Percentiles rank a stretch among this genome's conserved stretches.
Evolutionary conservation across 2,888 invertebrate genomes (phyloP).

Genomic region (Imbricaverruca yamaguchii): DNA sequence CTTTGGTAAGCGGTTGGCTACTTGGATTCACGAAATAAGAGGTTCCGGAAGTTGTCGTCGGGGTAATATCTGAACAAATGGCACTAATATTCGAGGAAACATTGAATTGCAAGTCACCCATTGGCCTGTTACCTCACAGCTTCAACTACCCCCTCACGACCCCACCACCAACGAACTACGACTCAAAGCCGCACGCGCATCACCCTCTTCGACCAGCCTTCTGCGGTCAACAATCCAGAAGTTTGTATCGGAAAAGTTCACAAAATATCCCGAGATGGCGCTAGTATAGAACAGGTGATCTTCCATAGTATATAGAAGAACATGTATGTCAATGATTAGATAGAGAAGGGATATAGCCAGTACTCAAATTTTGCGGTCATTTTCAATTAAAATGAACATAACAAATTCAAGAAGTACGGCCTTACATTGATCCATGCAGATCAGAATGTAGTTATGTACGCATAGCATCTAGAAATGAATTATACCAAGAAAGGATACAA

Average conservation of each 20-base stretch:
- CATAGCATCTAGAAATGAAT: no score
- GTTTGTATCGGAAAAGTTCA: constrained; percentile 17
- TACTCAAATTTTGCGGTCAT: no score
- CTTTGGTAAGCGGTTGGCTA: not conserved
- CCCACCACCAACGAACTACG: not conserved
- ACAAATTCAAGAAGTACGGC: no score
- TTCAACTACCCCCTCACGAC: not conserved
- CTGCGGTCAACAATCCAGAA: constrained; percentile 14
- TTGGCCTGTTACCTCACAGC: not conserved
- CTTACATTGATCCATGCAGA: no score
- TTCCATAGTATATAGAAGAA: not conserved
- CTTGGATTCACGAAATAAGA: not conserved
- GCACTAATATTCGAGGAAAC: not conserved
- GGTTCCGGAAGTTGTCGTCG: not conserved
- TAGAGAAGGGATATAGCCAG: not conserved
- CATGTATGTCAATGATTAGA: not conserved
- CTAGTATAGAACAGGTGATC: not conserved
- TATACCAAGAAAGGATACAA: no score
- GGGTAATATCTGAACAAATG: not conserved
- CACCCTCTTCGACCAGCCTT: constrained; percentile 5
- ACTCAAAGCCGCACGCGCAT: not conserved
- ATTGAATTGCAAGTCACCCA: constrained; percentile 1
- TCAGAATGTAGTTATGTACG: no score
- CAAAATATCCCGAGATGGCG: not conserved
- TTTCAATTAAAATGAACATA: no score